Evolutionary conservation across 1,140 invertebrate genomes (phyloP), one percentile per base, ranked within the genome.

Genomic region (Neodiprion lecontei): DNA sequence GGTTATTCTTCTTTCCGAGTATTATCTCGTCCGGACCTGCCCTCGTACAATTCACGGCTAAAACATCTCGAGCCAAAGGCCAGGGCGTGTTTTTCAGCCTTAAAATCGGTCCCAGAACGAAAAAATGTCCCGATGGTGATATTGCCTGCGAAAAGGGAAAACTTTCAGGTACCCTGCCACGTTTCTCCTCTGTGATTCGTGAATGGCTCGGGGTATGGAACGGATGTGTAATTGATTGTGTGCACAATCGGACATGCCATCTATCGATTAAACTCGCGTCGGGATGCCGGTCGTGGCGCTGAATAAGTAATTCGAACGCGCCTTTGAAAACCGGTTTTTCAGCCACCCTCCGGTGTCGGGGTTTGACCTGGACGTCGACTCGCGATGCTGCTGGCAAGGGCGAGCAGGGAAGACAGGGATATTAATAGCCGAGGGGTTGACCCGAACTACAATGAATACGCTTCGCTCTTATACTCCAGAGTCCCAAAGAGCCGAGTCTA

Each of bases 351-450:
- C 11, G n/a, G 53, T 5, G n/a, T 9, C 53, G 53, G 53, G 53
- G 11, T 61, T 61, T 61, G 53, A 61, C 53, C 53, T 61, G 53
- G 53, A 61, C 53, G 53, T 61, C 11, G 53, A 61, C n/a, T 61
- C 53, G n/a, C 0, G 53, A 9, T 40, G 28, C 17, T 61, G n/a
- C 53, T 4, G n/a, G 53, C 11, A 61, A 17, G n/a, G 53, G 53
- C 11, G 7, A 61, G 53, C 11, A 61, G 53, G n/a, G 53, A 61
- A 12, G 53, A 61, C 53, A 17, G 53, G 53, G 53, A 61, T 61
- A 61, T 61, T 61, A 61, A 61, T 61, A 61, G 53, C 53, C 53
- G 53, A 61, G 53, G 53, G 53, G 53, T 61, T 61, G 53, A 61
- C 53, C 53, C 53, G 53, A 61, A 61, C 53, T 61, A 17, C n/a